Evolutionary conservation across 2,888 invertebrate species (phyloP), one percentile per base, ranked within the genome.

Genomic region (Gisinianus flammeolus): DNA sequence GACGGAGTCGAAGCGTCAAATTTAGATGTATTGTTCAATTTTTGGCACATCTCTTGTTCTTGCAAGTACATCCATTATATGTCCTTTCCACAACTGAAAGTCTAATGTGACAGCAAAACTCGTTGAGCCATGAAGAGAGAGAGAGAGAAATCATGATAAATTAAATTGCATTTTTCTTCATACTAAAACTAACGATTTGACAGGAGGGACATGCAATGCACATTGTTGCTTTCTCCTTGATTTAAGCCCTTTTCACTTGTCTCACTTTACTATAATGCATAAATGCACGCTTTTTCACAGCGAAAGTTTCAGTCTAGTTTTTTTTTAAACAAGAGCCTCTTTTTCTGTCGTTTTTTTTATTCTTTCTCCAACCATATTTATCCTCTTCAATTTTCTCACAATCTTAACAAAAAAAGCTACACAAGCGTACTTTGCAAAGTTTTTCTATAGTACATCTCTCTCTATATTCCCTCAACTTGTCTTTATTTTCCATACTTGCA

Each of bases 131-230:
- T 30, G 22, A 30, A 68, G 33, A 30, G 28, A 33, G 19, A 26
- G 66, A 66, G 66, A 28, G 30, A 31, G 52, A 70, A 70, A 52
- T 70, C 70, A 70, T 52, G 70, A 70, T 70, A 70, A 70, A 70
- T 70, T 70, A 70, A 70, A 70, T 70, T 44, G 52, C 70, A 70
- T 70, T 70, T 70, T 70, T 70, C 70, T 70, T 70, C 70, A 26
- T 66, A 31, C 31, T 3, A 26, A 28, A 66, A 6, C 3, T 30
- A 22, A 68, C 30, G 22, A 24, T 44, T 44, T 30, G 33, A 35
- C 22, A 31, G 68, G 35, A n/a, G 10, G n/a, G 68, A 33, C 31
- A 33, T 44, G 66, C 8, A 28, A 62, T 6, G 62, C 4, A 62
- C 28, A 62, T 4, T 44, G 71, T 30, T 22, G 52, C 54, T 71